These are phyloP conservation scores for Pseudolaguvia tuberculata DNA, from an alignment of 2,113 vertebrate species.

Conservation along the genomic window DNA sequence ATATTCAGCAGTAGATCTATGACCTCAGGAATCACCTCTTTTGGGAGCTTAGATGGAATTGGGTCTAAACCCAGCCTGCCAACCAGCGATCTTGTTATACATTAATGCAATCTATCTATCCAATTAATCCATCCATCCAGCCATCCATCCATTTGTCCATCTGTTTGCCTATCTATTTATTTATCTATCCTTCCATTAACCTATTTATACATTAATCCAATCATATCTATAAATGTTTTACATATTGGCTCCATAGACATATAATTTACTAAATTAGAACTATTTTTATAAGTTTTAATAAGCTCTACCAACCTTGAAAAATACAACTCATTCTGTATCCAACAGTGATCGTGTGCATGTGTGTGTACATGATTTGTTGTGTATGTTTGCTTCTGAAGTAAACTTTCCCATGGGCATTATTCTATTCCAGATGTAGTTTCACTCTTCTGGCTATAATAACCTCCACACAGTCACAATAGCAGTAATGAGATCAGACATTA, in stretches of 20 bases:
- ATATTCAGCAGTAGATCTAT: too few relatives aligned
- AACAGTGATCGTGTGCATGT: neutral
- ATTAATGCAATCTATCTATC: too few relatives aligned
- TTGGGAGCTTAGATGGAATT: too few relatives aligned
- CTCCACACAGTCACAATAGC: neutral
- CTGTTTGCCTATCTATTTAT: neutral
- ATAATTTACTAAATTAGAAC: neutral
- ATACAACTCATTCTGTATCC: neutral
- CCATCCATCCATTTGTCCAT: neutral
- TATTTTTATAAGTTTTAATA: neutral
- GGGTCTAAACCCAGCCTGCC: too few relatives aligned
- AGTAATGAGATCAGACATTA: neutral
- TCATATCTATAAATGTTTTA: neutral
- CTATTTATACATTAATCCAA: neutral
- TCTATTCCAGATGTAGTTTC: too few relatives aligned
- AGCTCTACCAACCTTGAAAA: neutral
- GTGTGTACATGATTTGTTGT: neutral
- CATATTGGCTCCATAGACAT: neutral
- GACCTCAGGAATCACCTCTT: too few relatives aligned
- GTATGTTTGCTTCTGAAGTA: constrained; percentile 18
- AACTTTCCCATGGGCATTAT: constrained; percentile 21
- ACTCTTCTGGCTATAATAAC: neutral
- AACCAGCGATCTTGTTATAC: too few relatives aligned
- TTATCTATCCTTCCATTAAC: constrained; percentile 5
- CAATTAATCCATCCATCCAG: too few relatives aligned